Evolutionary conservation across 2,888 invertebrate genomes (phyloP), one percentile per base, ranked within the genome.

Genomic region (Trichacis sp.): DNA sequence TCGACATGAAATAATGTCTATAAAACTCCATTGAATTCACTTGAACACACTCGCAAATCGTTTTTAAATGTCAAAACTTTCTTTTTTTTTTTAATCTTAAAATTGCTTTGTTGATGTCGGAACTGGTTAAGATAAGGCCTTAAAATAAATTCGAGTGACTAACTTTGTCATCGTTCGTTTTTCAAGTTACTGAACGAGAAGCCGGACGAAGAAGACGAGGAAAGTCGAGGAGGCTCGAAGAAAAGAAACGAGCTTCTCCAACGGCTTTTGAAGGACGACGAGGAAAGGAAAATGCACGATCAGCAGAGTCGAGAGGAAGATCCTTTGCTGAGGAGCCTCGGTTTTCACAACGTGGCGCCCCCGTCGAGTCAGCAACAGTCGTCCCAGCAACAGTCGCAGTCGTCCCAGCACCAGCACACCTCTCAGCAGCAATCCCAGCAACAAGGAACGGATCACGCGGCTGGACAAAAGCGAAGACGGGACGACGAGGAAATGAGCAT

Each of bases 171-270:
- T 29, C 19, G 2, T 47, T 29, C 5, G 12, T 5, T 53, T 47
- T 62, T 18, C 33, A 24, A 94, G 93, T 88, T 95, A 83, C 86
- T 94, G 68, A 94, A 93, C 80, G 93, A 93, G 70, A 93, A 92
- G 84, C 91, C 90, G 62, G 93, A 93, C 74, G 93, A 93, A 73
- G 93, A 93, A 72, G 90, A 90, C 68, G 88, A 89, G 60, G 92
- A 91, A 67, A 85, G 85, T 70, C 86, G 87, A 73, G 87, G 85
- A 74, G 88, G 88, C 36, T 74, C 88, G 65, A 88, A 87, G 86
- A 91, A 85, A 77, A 87, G 84, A 84, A 90, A 88, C 83, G 90
- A 87, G 79, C 86, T 88, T 72, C 87, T 88, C 74, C 88, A 88
- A 82, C 90, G 88, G 79, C 86, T 87, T 80, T 87, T 89, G 65